Evolutionary conservation across 2,797 vertebrate genomes (phyloP).

Genomic region (Carcharodon carcharias): DNA sequence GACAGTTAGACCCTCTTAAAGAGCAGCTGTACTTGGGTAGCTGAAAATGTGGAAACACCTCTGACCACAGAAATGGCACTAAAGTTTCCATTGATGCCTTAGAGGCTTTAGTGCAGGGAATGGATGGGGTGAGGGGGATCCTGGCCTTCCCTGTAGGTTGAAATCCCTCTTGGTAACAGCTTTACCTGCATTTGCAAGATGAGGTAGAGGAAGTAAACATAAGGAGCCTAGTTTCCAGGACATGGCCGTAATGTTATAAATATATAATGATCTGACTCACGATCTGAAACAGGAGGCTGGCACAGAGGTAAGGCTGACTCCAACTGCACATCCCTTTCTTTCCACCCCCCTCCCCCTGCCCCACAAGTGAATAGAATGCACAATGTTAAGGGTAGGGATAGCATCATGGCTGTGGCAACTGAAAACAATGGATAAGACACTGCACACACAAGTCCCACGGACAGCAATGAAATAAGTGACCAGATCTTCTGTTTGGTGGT

Average conservation of each 20-base stretch:
- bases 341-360: too few species aligned
- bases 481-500: too few species aligned
- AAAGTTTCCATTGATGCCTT: background rate
- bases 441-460: too few species aligned
- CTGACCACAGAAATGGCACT: background rate
- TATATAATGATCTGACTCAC: background rate
- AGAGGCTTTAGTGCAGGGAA: background rate
- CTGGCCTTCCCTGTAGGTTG: background rate
- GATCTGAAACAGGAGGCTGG: background rate
- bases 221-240: background rate
- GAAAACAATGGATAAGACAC: background rate
- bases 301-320: background rate
- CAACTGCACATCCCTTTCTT: background rate
- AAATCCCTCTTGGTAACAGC: background rate
- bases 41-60: background rate
- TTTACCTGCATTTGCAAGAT: background rate
- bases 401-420: background rate
- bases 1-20: background rate
- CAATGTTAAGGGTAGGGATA: background rate
- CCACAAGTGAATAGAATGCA: too few species aligned
- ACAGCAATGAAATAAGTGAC: background rate
- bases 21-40: background rate
- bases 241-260: background rate
- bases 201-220: background rate
- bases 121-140: background rate